Evolutionary conservation across 2,888 invertebrate species (phyloP).

Genomic region (Pseudococcus longispinus): DNA sequence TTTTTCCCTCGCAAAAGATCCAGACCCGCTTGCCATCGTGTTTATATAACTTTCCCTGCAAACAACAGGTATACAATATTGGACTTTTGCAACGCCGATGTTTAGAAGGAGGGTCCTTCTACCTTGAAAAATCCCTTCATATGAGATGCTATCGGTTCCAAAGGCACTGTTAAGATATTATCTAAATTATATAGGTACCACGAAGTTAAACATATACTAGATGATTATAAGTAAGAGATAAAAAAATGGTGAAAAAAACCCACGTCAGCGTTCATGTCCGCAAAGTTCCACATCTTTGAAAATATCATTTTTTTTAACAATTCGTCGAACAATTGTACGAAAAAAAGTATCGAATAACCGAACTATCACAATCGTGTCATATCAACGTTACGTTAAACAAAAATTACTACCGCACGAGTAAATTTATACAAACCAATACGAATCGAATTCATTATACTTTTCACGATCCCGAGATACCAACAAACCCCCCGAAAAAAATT

Average conservation of each 20-base stretch:
- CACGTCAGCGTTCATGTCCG: background rate
- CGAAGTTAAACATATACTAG: background rate
- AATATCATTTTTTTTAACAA: background rate
- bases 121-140: background rate
- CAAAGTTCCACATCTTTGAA: background rate
- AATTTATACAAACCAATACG: background rate
- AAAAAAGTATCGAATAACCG: background rate
- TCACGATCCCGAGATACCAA: background rate
- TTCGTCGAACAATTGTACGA: background rate
- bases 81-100: background rate
- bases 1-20: background rate
- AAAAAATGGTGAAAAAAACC: background rate
- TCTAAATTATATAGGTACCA: background rate
- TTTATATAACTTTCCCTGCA: background rate
- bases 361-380: background rate
- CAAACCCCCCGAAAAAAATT: background rate
- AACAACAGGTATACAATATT: constrained; percentile 3
- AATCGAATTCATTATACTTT: background rate
- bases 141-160: background rate
- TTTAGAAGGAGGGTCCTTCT: background rate
- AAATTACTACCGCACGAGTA: background rate
- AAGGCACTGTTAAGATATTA: background rate
- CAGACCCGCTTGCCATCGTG: background rate
- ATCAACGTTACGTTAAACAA: background rate
- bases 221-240: background rate